Conservation (phyloP, 37 sponge, comb jelly and placozoan genomes). For the Petrosia ficiformis region DNA sequence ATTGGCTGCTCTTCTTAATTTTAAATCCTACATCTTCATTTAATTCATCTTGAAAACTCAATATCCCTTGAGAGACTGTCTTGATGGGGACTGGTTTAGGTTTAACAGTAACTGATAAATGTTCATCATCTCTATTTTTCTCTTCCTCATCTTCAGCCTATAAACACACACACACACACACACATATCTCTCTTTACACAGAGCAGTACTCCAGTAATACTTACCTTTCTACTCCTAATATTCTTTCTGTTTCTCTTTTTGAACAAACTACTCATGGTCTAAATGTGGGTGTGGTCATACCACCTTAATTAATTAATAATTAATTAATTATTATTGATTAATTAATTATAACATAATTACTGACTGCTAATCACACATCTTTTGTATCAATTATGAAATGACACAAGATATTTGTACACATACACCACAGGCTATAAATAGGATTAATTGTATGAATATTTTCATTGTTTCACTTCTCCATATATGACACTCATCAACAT, state of each 20-base stretch:
- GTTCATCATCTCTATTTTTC: not conserved
- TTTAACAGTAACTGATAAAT: not conserved
- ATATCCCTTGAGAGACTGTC: not conserved
- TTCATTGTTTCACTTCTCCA: too few relatives aligned
- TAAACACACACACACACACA: not conserved
- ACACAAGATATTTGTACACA: too few relatives aligned
- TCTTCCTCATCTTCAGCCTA: not conserved
- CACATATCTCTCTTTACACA: not conserved
- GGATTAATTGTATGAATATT: too few relatives aligned
- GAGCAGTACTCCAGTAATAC: not conserved
- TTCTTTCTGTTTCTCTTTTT: not conserved
- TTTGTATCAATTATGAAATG: too few relatives aligned
- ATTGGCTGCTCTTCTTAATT: conserved; percentile 48
- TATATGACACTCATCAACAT: too few relatives aligned
- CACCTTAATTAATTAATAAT: too few relatives aligned
- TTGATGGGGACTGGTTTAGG: not conserved
- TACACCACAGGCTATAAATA: too few relatives aligned
- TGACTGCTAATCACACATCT: too few relatives aligned
- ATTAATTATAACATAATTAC: too few relatives aligned
- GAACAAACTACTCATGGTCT: too few relatives aligned
- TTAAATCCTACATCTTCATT: conserved; percentile 44
- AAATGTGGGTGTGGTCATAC: too few relatives aligned
- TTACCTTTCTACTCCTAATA: not conserved
- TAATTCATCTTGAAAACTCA: conserved; percentile 64
- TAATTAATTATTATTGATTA: too few relatives aligned